Evolutionary conservation across 1,140 invertebrate species (phyloP).

Genomic region (Mercenaria mercenaria): DNA sequence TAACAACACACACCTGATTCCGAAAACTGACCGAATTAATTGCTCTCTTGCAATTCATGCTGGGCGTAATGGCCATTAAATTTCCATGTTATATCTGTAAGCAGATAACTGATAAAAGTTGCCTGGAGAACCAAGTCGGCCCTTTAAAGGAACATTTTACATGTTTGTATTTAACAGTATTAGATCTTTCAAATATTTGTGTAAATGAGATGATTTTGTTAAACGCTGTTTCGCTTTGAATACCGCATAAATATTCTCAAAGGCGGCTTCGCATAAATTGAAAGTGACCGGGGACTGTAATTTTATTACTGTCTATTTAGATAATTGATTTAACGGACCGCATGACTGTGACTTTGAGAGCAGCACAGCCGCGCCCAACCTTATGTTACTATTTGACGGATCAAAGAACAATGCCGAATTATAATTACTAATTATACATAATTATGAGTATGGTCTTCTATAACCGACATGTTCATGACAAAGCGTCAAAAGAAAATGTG

Average conservation of each 20-base stretch:
- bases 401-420: slow-evolving; percentile 60
- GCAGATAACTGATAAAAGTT: too few species aligned
- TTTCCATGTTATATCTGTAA: too few species aligned
- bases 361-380: not conserved
- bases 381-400: slow-evolving; percentile 51
- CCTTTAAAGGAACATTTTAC: too few species aligned
- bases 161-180: too few species aligned
- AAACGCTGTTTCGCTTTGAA: not conserved
- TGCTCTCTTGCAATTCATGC: too few species aligned
- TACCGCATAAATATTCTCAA: not conserved
- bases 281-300: slow-evolving; percentile 59
- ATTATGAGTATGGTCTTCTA: slow-evolving; percentile 41
- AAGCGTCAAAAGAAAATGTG: not conserved
- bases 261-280: slow-evolving; percentile 29
- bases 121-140: too few species aligned
- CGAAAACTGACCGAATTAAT: too few species aligned
- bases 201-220: slow-evolving; percentile 4
- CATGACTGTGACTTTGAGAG: slow-evolving; percentile 10
- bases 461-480: not conserved
- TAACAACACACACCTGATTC: too few species aligned
- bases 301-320: slow-evolving; percentile 60
- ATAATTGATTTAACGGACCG: slow-evolving; percentile 57
- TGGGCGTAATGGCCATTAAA: too few species aligned
- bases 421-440: slow-evolving; percentile 62
- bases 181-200: not conserved